Conservation (phyloP, 1,140 invertebrate genomes). For the Micrasema longulum region DNA sequence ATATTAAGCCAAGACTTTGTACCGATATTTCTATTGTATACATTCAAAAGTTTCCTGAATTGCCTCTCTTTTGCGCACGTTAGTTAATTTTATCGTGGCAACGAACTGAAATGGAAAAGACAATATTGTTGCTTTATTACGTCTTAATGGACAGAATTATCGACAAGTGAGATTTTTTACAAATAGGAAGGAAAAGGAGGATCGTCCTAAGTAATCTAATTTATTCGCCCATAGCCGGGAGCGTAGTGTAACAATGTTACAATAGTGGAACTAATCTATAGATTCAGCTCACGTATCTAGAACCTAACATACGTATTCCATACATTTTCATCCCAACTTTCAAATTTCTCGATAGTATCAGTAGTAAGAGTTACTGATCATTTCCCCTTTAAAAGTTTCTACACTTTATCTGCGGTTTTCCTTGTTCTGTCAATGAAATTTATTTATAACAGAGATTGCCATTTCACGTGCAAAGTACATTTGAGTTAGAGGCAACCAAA, state of each 20-base stretch:
- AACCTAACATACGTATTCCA: constrained; percentile 13
- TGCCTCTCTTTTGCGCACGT: too few relatives aligned
- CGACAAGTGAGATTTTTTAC: constrained; percentile 10
- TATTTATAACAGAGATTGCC: too few relatives aligned
- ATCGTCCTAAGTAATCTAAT: constrained; percentile 34
- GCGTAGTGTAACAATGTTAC: constrained; percentile 32
- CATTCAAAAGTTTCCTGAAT: too few relatives aligned
- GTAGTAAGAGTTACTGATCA: constrained; percentile 17
- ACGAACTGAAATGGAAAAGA: too few relatives aligned
- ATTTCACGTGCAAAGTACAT: too few relatives aligned
- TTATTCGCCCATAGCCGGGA: constrained; percentile 6
- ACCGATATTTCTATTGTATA: too few relatives aligned
- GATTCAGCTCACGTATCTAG: constrained; percentile 17
- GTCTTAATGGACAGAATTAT: too few relatives aligned
- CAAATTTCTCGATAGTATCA: constrained; percentile 15
- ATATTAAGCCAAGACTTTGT: too few relatives aligned
- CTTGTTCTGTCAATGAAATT: constrained; percentile 10
- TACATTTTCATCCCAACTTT: constrained; percentile 32
- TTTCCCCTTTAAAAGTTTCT: constrained; percentile 30
- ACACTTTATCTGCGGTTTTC: constrained; percentile 20
- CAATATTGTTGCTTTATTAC: too few relatives aligned
- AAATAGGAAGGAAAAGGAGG: constrained; percentile 10
- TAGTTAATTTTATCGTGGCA: too few relatives aligned
- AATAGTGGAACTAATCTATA: constrained; percentile 20
- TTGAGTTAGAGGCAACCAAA: too few relatives aligned